Evolutionary conservation across 2,113 vertebrate genomes (phyloP), one percentile per base, ranked within the genome.

Genomic region (Brienomyrus brachyistius): DNA sequence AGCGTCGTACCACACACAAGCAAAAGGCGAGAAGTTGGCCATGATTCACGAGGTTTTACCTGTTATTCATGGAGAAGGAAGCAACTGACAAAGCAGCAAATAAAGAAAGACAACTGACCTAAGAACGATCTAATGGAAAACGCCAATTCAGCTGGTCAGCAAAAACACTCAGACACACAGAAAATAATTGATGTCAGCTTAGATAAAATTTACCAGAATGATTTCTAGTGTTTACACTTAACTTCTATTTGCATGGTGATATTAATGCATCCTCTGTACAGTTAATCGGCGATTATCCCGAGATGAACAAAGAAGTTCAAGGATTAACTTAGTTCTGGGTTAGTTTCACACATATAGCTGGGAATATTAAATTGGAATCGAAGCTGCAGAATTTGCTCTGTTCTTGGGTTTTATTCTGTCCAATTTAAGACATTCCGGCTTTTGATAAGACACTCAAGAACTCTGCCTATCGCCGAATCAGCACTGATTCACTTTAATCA

Each of bases 31-130:
- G 27, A 51, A 47, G 40, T 31, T 17, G 23, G 40, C 31, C 17
- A 9, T 77, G 54, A 66, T 62, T 74, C 87, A 51, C 2, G 0
- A 50, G n/a, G 23, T 62, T 40, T 90, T 89, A 90, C 90, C 91
- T 17, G 87, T 50, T 82, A 47, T 88, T 56, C 4, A 84, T 43
- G 5, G 86, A 84, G 86, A 77, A 89, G 88, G 87, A 89, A 11
- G 19, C 45, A 21, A 52, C 52, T 50, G 50, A 83, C 19, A 54
- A 23, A 23, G n/a, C 4, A 45, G 87, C 8, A 62, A 48, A 88
- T 27, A 88, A 56, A 40, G 21, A 59, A 15, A 74, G 85, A 90
- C 51, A 7, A 74, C 88, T 88, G 43, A 45, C 50, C 51, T 19
- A 23, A 13, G 87, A 43, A 66, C 1, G 66, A 43, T 8, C 23